A percentile compares a stretch with the other conserved stretches of the same genome.
These are phyloP conservation scores for Anoplophora glabripennis DNA, from an alignment of 1,140 invertebrate species.

Conservation along the genomic window DNA sequence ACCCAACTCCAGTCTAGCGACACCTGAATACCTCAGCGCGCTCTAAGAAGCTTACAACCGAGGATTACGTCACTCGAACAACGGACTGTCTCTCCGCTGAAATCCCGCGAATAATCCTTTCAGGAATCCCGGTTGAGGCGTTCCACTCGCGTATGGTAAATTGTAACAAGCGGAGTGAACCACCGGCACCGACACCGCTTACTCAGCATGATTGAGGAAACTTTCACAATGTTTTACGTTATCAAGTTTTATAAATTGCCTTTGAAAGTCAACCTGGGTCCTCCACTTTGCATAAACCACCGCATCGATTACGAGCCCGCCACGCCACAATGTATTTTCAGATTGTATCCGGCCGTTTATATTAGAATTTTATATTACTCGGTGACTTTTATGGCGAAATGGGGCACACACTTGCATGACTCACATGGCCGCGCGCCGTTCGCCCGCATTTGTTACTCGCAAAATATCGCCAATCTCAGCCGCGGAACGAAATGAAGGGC, in stretches of 20 bases:
- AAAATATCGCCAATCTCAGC: neutral
- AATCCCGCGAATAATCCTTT: no score
- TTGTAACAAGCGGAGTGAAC: no score
- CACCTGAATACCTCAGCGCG: no score
- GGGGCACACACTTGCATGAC: conserved; percentile 39
- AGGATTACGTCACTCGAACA: no score
- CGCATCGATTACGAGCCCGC: conserved; percentile 41
- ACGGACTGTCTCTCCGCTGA: no score
- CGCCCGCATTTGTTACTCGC: conserved; percentile 8
- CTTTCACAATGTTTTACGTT: conserved; percentile 42
- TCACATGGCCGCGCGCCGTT: conserved; percentile 21
- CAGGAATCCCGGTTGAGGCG: no score
- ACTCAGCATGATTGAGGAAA: conserved; percentile 39
- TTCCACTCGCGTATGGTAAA: no score
- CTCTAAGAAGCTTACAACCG: no score
- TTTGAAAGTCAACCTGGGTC: conserved; percentile 44
- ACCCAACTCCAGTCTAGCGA: no score
- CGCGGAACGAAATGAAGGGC: no score
- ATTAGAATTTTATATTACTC: conserved; percentile 46
- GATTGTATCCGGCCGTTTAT: conserved; percentile 46
- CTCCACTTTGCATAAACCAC: conserved; percentile 45
- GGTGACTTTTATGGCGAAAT: conserved; percentile 29
- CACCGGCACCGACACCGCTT: conserved; percentile 11
- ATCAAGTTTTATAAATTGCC: conserved; percentile 46
- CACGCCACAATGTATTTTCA: conserved; percentile 43